Evolutionary conservation across 2,113 vertebrate species (phyloP).

Genomic region (Chionis minor): DNA sequence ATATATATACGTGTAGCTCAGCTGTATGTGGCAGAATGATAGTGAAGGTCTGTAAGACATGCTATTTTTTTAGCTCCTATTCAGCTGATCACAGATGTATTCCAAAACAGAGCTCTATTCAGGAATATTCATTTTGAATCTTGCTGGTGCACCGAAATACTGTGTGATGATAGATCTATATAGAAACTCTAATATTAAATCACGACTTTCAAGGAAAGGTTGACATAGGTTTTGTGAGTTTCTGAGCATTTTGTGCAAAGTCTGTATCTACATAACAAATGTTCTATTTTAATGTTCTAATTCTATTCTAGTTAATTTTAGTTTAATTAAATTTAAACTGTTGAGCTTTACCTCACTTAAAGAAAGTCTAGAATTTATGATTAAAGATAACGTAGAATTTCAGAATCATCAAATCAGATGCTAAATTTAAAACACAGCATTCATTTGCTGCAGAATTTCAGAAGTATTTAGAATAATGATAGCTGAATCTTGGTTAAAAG

Average conservation of each 20-base stretch:
- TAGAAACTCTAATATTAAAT: neutral
- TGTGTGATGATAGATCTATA: neutral
- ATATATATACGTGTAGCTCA: neutral
- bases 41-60: neutral
- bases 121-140: neutral
- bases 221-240: neutral
- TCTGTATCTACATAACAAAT: neutral
- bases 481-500: neutral
- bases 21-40: neutral
- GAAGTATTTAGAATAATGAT: neutral
- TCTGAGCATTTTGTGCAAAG: neutral
- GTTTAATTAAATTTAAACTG: neutral
- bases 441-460: neutral
- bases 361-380: neutral
- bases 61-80: neutral
- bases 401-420: neutral
- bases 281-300: neutral
- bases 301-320: neutral
- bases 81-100: neutral
- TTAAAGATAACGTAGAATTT: neutral
- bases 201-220: neutral
- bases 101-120: neutral
- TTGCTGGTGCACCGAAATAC: neutral
- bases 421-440: neutral
- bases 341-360: neutral